A percentile compares a stretch with the other conserved stretches of the same genome.
Evolutionary conservation across 2,888 invertebrate species (phyloP).

Genomic region (Lobophora halterata): DNA sequence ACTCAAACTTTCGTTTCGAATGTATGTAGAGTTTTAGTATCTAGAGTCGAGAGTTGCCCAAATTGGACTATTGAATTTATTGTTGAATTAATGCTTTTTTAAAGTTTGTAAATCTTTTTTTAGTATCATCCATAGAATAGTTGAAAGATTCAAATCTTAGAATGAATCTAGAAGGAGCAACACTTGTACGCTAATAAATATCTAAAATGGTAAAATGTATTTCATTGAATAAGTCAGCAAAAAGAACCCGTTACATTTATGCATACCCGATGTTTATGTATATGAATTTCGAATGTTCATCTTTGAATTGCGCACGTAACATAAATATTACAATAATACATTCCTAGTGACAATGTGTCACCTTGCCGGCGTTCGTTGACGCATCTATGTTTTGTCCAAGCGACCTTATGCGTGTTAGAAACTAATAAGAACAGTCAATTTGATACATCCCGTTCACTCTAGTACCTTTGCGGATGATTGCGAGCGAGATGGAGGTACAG

Average conservation of each 20-base stretch:
- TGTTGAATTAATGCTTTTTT: no score
- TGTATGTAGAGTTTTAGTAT: no score
- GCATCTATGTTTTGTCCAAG: conserved; percentile 75
- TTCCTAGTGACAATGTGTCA: conserved; percentile 74
- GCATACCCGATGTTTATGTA: conserved; percentile 41
- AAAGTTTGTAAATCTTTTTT: no score
- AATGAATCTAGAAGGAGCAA: no score
- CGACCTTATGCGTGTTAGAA: conserved; percentile 67
- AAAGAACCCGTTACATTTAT: conserved; percentile 46
- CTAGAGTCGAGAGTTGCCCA: no score
- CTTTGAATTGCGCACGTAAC: conserved; percentile 44
- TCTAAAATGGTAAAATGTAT: conserved; percentile 13
- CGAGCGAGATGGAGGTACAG: conserved; percentile 55
- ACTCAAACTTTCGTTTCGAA: no score
- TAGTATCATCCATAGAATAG: no score
- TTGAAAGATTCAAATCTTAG: no score
- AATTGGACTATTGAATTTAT: no score
- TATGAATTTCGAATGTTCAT: conserved; percentile 44
- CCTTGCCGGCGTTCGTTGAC: conserved; percentile 79
- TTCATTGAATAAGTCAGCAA: conserved; percentile 23
- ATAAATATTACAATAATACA: conserved; percentile 68
- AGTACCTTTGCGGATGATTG: conserved; percentile 38
- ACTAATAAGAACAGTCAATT: conserved; percentile 66
- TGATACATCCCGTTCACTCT: conserved; percentile 61
- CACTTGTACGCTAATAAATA: no score